Percentiles rank a stretch among this genome's conserved stretches.
Conservation (phyloP, 2,797 vertebrate genomes). For the Eulemur rubriventer region DNA sequence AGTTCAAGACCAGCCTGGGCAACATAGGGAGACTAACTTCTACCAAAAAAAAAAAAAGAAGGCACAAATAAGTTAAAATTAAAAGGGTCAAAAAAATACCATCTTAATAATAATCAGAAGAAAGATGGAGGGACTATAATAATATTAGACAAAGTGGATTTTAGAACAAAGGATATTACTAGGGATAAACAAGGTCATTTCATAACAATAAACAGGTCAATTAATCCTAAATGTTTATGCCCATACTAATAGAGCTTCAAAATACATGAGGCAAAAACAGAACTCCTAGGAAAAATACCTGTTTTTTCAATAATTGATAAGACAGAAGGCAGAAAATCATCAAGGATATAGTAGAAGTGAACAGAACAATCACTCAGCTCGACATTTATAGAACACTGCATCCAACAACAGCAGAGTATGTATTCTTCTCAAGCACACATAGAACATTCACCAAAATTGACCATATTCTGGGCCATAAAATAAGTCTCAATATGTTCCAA, state of each 20-base stretch:
- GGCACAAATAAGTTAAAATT: conserved; percentile 6
- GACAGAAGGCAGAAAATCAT: conserved; percentile 3
- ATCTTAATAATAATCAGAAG: neutral
- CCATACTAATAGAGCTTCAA: conserved; percentile 18
- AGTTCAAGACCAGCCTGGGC: no score
- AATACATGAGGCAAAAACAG: conserved; percentile 3
- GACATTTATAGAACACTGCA: neutral
- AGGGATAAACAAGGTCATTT: conserved; percentile 1
- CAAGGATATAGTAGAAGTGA: neutral
- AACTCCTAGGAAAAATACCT: neutral
- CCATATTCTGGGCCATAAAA: neutral
- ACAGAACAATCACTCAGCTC: neutral
- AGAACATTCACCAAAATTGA: conserved; percentile 8
- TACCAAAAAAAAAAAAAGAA: neutral
- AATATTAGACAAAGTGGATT: conserved; percentile 20
- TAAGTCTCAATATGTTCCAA: conserved; percentile 28
- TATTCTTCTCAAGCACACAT: neutral
- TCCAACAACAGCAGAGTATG: neutral
- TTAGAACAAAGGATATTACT: conserved; percentile 27
- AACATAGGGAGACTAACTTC: no score
- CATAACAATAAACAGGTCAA: neutral
- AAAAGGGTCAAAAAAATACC: neutral
- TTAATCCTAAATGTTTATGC: neutral
- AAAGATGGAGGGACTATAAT: neutral
- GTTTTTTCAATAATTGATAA: neutral